These are phyloP conservation scores for Odontocerum albicorne DNA, from an alignment of 2,888 invertebrate genomes.

Conservation along the genomic window DNA sequence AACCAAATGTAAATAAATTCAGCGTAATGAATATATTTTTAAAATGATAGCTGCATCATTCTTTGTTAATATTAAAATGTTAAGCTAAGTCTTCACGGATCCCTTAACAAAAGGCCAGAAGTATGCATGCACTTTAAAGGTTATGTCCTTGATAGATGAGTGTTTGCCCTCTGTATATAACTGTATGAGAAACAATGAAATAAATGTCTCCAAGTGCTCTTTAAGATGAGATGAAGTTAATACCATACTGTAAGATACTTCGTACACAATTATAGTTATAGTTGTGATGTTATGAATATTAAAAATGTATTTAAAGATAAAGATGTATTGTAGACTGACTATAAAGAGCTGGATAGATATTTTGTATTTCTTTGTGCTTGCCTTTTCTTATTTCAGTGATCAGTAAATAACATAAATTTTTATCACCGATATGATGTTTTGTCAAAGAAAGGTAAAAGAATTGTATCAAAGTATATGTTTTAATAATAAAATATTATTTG, in stretches of 20 bases:
- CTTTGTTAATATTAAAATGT: too few species aligned
- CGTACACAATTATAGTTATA: slow-evolving; percentile 18
- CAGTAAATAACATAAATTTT: slow-evolving; percentile 20
- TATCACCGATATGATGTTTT: slow-evolving; percentile 19
- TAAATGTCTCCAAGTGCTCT: slow-evolving; percentile 27
- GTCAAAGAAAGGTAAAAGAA: slow-evolving; percentile 18
- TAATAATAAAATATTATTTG: slow-evolving; percentile 21
- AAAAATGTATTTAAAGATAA: slow-evolving; percentile 20
- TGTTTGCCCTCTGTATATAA: slow-evolving; percentile 22
- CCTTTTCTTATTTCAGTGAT: slow-evolving; percentile 20
- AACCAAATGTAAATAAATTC: too few species aligned
- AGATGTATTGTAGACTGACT: slow-evolving; percentile 22
- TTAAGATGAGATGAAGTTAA: slow-evolving; percentile 16
- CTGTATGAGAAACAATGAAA: slow-evolving; percentile 16
- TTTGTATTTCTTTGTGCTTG: slow-evolving; percentile 21
- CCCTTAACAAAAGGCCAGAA: too few species aligned
- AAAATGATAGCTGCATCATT: too few species aligned
- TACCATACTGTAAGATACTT: slow-evolving; percentile 15
- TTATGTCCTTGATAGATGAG: slow-evolving; percentile 12
- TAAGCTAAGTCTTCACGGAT: too few species aligned
- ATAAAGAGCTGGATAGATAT: slow-evolving; percentile 19
- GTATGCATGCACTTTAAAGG: slow-evolving; percentile 17
- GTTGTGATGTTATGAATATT: slow-evolving; percentile 20
- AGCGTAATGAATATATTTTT: too few species aligned
- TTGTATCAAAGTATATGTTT: slow-evolving; percentile 21